These are phyloP conservation scores for Dynastes tityus DNA, from an alignment of 2,888 invertebrate species.

Conservation along the genomic window DNA sequence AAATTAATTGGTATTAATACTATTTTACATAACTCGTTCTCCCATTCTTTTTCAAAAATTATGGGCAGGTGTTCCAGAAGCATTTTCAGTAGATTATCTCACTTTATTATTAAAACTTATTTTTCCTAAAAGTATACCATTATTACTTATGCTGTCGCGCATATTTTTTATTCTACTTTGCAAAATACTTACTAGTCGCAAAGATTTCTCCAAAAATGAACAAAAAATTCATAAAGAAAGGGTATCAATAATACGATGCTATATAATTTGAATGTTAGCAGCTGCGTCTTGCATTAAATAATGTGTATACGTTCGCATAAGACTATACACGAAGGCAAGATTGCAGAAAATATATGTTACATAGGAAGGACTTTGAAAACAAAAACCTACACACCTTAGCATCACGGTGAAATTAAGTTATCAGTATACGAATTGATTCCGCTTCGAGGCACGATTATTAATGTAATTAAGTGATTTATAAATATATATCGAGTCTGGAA, in stretches of 20 bases:
- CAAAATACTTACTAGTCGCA: too few species aligned
- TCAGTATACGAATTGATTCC: conserved; percentile 45
- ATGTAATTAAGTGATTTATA: conserved; percentile 52
- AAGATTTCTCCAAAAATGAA: not conserved
- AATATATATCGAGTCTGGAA: too few species aligned
- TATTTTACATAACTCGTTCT: too few species aligned
- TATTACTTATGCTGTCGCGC: too few species aligned
- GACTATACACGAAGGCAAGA: not conserved
- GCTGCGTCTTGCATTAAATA: not conserved
- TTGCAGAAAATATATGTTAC: conserved; percentile 3
- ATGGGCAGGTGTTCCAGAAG: too few species aligned
- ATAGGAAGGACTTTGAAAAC: conserved; percentile 18
- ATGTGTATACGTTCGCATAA: not conserved
- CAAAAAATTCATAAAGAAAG: not conserved
- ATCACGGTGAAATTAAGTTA: conserved; percentile 46
- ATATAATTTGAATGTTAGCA: not conserved
- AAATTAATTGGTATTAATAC: too few species aligned
- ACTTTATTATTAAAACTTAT: too few species aligned
- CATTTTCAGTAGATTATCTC: too few species aligned
- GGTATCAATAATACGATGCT: not conserved
- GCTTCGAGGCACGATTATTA: conserved; percentile 47
- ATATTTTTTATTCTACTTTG: too few species aligned
- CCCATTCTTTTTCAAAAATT: too few species aligned
- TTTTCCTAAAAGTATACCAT: too few species aligned
- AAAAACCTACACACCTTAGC: conserved; percentile 25